Evolutionary conservation across 1,140 invertebrate species (phyloP), one percentile per base, ranked within the genome.

Genomic region (Brachionus plicatilis): DNA sequence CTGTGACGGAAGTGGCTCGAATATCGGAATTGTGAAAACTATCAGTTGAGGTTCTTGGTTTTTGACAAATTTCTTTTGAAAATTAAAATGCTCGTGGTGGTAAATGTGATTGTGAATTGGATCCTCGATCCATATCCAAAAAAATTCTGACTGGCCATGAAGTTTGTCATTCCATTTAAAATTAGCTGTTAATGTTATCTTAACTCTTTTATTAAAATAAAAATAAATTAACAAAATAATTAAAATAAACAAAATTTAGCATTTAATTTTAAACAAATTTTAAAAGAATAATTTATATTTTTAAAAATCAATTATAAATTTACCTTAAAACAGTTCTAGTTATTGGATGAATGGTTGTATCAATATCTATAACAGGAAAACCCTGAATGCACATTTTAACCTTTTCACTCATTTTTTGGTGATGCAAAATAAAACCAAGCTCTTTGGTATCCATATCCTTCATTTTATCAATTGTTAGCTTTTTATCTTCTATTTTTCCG

Each of bases 91-190:
- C 88, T 99, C 98, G 75, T 94, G 94, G 91, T 99, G 97, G 89
- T 98, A 97, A 87, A 99, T 98, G 86, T 93, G 93, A 89, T 98
- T 95, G 84, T 92, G 94, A 12, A 95, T 94, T 0, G 96, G 94
- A 90, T 99, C 96, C 90, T 98, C 96, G 14, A 99, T 94, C 95
- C 97, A 98, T 75, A 99, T 93, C 95, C 96, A 99, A 90, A 98
- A 99, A 2, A 94, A 92, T 90, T 99, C 95, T 9, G 91, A 92
- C 88, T 93, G 94, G 0, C 96, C 96, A 88, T 98, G 96, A 82
- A 90, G 86, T 87, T 88, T 88, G 84, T 90, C 89, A 86, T 88
- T 88, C 89, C 89, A 90, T 17, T 88, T 92, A 88, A 99, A 99
- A 85, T 93, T 92, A 0, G 97, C 93, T 80, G 88, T 93, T 9